These are phyloP conservation scores for Amphipyra berbera DNA, from an alignment of 2,888 invertebrate genomes.

Conservation along the genomic window DNA sequence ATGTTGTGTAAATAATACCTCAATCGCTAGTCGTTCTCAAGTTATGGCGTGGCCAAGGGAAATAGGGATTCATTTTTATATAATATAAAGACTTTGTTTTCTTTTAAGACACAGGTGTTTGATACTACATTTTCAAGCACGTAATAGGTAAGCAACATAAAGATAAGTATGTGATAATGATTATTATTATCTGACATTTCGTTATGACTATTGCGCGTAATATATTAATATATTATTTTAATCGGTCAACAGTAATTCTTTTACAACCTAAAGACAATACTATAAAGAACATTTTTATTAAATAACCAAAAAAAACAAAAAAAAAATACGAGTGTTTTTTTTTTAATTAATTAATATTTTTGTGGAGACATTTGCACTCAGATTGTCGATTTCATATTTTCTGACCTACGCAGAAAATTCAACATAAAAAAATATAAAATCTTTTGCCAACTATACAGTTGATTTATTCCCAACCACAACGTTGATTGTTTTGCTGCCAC, in stretches of 20 bases:
- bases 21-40: no score
- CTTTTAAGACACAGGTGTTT: background rate
- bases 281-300: no score
- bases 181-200: slow-evolving; percentile 10
- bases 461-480: background rate
- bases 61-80: no score
- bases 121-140: background rate
- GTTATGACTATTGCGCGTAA: slow-evolving; percentile 34
- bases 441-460: background rate
- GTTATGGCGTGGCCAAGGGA: no score
- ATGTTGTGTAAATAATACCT: no score
- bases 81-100: no score
- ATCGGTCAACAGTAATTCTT: slow-evolving; percentile 41
- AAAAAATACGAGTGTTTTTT: background rate
- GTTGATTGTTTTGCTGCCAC: slow-evolving; percentile 58
- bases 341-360: no score
- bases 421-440: background rate
- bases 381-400: no score
- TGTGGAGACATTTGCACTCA: no score
- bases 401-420: no score
- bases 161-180: background rate
- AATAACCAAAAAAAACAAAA: background rate
- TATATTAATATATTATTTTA: slow-evolving; percentile 37
- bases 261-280: slow-evolving; percentile 9
- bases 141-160: slow-evolving; percentile 5